A percentile compares a stretch with the other conserved stretches of the same genome.
These are phyloP conservation scores for Lathronympha strigana DNA, from an alignment of 2,888 invertebrate species.

Conservation along the genomic window DNA sequence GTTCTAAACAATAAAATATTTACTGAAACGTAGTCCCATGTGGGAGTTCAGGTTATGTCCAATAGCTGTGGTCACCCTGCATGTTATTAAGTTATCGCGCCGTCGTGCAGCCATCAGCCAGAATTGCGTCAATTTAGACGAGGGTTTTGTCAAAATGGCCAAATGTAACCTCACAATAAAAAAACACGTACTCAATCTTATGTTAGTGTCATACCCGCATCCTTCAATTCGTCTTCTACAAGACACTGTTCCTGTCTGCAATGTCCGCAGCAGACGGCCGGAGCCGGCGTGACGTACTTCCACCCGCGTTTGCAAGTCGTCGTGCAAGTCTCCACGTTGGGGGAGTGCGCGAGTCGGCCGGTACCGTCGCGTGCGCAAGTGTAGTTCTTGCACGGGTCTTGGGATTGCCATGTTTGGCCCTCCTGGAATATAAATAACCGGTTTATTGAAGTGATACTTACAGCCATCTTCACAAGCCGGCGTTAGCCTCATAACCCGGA, in stretches of 20 bases:
- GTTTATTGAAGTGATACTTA: background rate
- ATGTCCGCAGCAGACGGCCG: slow-evolving; percentile 85
- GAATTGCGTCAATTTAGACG: too few relatives aligned
- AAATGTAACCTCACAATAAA: background rate
- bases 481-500: too few relatives aligned
- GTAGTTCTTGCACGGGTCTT: slow-evolving; percentile 82
- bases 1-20: too few relatives aligned
- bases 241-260: slow-evolving; percentile 86
- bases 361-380: slow-evolving; percentile 73
- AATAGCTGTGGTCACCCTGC: too few relatives aligned
- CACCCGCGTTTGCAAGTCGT: slow-evolving; percentile 82
- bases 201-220: slow-evolving; percentile 63
- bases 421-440: slow-evolving; percentile 56
- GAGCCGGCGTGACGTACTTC: slow-evolving; percentile 72
- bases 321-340: slow-evolving; percentile 71
- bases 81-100: too few relatives aligned
- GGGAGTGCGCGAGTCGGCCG: slow-evolving; percentile 69
- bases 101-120: too few relatives aligned
- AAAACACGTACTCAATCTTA: background rate
- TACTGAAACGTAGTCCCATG: too few relatives aligned
- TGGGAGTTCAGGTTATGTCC: too few relatives aligned
- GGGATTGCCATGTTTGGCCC: slow-evolving; percentile 78
- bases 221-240: slow-evolving; percentile 73
- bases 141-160: too few relatives aligned
- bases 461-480: too few relatives aligned